These are phyloP conservation scores for Denticeps clupeoides DNA, from an alignment of 2,797 vertebrate genomes.

Conservation along the genomic window DNA sequence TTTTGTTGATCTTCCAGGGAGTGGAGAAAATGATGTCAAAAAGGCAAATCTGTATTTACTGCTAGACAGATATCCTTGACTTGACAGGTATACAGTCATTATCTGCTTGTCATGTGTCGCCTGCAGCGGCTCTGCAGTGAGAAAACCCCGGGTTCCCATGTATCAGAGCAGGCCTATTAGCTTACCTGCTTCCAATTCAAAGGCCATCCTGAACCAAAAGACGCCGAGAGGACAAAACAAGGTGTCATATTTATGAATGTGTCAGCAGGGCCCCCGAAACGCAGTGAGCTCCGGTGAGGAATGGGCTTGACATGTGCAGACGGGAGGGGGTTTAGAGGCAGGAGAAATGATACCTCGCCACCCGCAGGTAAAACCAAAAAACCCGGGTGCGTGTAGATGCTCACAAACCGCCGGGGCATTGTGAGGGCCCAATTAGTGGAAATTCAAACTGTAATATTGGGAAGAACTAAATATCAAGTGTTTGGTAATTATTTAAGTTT, in stretches of 20 bases:
- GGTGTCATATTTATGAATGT: constrained; percentile 75
- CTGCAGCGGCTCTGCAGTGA: constrained; percentile 49
- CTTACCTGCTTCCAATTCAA: constrained; percentile 73
- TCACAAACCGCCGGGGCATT: constrained; percentile 46
- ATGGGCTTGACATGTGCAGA: constrained; percentile 57
- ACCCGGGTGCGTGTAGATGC: constrained; percentile 22
- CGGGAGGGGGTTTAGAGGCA: constrained; percentile 51
- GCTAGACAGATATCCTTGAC: constrained; percentile 70
- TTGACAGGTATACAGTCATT: constrained; percentile 77
- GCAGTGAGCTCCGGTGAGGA: constrained; percentile 48
- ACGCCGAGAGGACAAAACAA: constrained; percentile 72
- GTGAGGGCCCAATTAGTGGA: constrained; percentile 54
- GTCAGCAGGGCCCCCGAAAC: constrained; percentile 58
- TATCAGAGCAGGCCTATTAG: constrained; percentile 69
- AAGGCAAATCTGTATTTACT: constrained; percentile 76
- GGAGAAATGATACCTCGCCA: constrained; percentile 57
- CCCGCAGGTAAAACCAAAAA: constrained; percentile 52
- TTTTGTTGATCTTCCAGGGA: constrained; percentile 61
- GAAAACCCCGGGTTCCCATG: constrained; percentile 62
- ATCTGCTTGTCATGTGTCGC: constrained; percentile 71
- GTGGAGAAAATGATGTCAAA: constrained; percentile 62
- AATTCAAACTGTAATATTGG: constrained; percentile 36
- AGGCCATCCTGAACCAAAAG: constrained; percentile 64
- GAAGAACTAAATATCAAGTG: constrained; percentile 47
- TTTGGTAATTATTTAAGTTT: constrained; percentile 40